Evolutionary conservation across 2,113 vertebrate species (phyloP).

Genomic region (Macquaria australasica): DNA sequence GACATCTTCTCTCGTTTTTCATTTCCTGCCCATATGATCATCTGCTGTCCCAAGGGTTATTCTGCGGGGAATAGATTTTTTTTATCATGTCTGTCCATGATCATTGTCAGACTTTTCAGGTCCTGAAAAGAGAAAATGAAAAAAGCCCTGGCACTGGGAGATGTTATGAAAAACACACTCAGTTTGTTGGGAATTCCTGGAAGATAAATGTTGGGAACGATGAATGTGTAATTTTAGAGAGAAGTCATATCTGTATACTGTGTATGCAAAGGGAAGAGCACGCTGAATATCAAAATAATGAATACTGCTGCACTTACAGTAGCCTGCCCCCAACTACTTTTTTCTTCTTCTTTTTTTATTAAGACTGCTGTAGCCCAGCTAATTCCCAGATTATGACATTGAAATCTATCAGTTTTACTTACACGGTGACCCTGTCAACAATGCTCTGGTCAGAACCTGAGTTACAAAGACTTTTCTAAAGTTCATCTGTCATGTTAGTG

Average conservation of each 20-base stretch:
- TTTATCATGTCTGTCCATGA: conserved; percentile 11
- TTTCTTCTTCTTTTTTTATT: not conserved
- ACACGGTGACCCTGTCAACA: not conserved
- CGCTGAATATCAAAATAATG: conserved; percentile 1
- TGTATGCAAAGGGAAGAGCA: conserved; percentile 72
- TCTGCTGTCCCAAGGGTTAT: not conserved
- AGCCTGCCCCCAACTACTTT: not conserved
- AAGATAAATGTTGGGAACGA: conserved; percentile 13
- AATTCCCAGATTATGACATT: not conserved
- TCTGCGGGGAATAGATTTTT: not conserved
- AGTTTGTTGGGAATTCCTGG: not conserved
- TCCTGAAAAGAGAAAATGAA: not conserved
- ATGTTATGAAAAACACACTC: not conserved
- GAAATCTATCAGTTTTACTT: not conserved
- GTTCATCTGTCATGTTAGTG: not conserved
- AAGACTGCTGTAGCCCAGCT: not conserved
- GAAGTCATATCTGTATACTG: conserved; percentile 72
- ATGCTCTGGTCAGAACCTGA: not conserved
- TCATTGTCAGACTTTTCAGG: not conserved
- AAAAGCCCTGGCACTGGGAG: not conserved
- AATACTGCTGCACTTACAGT: conserved; percentile 39
- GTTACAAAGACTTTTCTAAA: not conserved
- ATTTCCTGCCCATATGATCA: conserved; percentile 10
- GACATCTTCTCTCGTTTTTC: conserved; percentile 11
- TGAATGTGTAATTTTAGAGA: conserved; percentile 43